Evolutionary conservation across 1,140 invertebrate genomes (phyloP), one percentile per base, ranked within the genome.

Genomic region (Dendrolimus punctatus): DNA sequence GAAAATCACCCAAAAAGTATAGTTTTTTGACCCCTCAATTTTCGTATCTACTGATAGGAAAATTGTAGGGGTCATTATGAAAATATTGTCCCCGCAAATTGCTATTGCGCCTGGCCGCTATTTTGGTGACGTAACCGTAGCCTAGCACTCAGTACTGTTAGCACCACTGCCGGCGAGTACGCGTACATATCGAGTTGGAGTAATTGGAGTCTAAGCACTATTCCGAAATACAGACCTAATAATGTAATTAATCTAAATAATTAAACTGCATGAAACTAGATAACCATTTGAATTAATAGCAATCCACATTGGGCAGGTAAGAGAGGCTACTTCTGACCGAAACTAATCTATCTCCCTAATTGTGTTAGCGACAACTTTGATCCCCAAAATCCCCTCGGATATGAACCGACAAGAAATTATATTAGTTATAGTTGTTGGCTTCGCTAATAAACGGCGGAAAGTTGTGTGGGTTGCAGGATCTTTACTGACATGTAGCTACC

Each of bases 341-440:
- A 82, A 79, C 76, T 80, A 85, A 85, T 83, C 75, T 75, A 66
- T 79, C 76, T 71, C 72, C 65, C 68, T 81, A 85, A 85, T 79
- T 77, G 76, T 71, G 78, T 85, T 85, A 83, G 71, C 62, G 81
- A 85, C 80, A 83, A 85, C 76, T 85, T 85, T 85, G 76, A 82
- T 81, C 76, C 76, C 70, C 56, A 40, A 37, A 51, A 56, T 76
- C 81, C 81, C 81, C 59, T 66, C 74, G 81, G 81, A 79, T 81
- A 82, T 83, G 76, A 83, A 78, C 77, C 65, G 68, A 80, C 77
- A 73, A 75, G 72, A 73, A 78, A 85, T 85, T 82, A 69, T 79
- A 85, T 85, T 85, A 77, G 78, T 72, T 76, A 73, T 85, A 85
- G 76, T 23, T 23, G 23, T 84, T 85, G 78, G 79, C 75, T 80